These are phyloP conservation scores for Orius insidiosus DNA, from an alignment of 1,140 invertebrate species.

Conservation along the genomic window DNA sequence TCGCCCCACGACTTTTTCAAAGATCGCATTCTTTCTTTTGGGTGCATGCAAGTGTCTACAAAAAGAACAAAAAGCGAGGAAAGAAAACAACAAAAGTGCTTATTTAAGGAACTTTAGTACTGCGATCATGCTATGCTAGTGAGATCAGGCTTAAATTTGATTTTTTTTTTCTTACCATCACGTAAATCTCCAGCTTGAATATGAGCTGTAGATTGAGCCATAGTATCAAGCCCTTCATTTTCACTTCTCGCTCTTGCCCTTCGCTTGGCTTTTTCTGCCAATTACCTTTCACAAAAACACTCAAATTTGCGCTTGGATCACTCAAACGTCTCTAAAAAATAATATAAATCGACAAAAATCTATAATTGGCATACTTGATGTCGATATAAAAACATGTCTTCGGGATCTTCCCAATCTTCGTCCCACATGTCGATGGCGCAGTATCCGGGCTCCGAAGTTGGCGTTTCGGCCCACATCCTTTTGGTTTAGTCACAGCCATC, in stretches of 20 bases:
- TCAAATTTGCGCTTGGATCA: conserved; percentile 85
- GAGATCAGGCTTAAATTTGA: too few species aligned
- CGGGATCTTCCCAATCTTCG: conserved; percentile 67
- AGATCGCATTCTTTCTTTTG: conserved; percentile 7
- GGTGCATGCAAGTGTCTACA: conserved; percentile 16
- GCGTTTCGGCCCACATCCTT: conserved; percentile 85
- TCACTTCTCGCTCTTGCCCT: conserved; percentile 68
- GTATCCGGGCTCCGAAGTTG: conserved; percentile 79
- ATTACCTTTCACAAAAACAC: conserved; percentile 67
- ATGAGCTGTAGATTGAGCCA: conserved; percentile 66
- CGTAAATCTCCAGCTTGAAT: conserved; percentile 85
- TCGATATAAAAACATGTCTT: conserved; percentile 59
- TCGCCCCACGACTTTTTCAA: conserved; percentile 11
- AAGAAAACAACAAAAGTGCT: conserved; percentile 2
- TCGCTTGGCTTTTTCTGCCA: conserved; percentile 44
- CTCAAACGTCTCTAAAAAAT: conserved; percentile 66
- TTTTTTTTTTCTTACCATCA: conserved; percentile 80
- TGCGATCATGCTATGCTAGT: too few species aligned
- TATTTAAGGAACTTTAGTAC: too few species aligned
- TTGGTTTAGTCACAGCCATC: conserved; percentile 88
- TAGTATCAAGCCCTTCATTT: conserved; percentile 71
- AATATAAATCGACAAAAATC: too few species aligned
- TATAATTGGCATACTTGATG: conserved; percentile 18
- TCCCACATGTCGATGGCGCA: conserved; percentile 72
- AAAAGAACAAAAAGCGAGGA: conserved; percentile 11